A percentile compares a stretch with the other conserved stretches of the same genome.
Conservation (phyloP, 2,888 invertebrate species). For the Mythimna pallens region DNA sequence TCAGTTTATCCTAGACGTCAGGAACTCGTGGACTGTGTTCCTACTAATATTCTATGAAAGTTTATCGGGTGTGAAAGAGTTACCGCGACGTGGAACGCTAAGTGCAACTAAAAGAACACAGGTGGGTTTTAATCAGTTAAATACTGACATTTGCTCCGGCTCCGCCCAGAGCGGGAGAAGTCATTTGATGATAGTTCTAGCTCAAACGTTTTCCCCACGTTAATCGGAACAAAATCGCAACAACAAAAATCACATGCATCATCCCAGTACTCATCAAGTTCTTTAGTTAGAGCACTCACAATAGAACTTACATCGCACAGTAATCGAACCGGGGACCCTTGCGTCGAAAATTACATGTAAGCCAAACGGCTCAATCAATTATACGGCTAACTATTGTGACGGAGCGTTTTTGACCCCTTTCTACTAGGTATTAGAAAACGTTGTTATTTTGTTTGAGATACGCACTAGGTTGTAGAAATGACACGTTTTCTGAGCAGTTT, state of each 20-base stretch:
- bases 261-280: conserved; percentile 34
- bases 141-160: no score
- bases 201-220: no score
- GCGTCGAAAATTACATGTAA: conserved; percentile 58
- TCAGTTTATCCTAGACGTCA: no score
- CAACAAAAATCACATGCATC: conserved; percentile 15
- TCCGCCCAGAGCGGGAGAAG: no score
- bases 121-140: no score
- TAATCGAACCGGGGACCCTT: conserved; percentile 61
- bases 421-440: conserved; percentile 56
- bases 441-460: conserved; percentile 57
- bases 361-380: conserved; percentile 73
- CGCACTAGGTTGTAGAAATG: conserved; percentile 49
- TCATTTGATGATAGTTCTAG: not conserved
- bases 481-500: conserved; percentile 19
- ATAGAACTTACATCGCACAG: conserved; percentile 50
- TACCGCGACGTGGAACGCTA: no score
- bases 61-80: no score
- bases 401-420: conserved; percentile 74
- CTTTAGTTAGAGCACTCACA: conserved; percentile 41
- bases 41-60: no score
- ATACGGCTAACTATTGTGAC: conserved; percentile 76
- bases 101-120: no score
- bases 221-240: not conserved
- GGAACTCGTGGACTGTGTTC: no score